Percentiles rank a stretch among this genome's conserved stretches.
These are phyloP conservation scores for Ennomos erosarius DNA, from an alignment of 2,888 invertebrate species.

Conservation along the genomic window DNA sequence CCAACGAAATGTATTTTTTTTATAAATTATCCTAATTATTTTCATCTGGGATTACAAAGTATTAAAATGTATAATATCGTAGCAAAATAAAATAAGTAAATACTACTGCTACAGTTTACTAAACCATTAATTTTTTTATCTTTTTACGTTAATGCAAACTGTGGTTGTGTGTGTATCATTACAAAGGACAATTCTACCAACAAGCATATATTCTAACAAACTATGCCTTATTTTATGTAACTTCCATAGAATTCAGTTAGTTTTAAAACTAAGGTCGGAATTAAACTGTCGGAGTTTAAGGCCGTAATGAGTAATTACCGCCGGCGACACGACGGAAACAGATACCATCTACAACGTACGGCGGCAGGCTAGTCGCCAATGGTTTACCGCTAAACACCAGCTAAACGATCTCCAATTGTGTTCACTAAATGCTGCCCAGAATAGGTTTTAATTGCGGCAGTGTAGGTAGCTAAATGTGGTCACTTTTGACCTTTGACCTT, in stretches of 20 bases:
- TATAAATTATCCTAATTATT: too few species aligned
- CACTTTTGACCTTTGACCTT: too few species aligned
- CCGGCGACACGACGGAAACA: slow-evolving; percentile 67
- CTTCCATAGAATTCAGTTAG: slow-evolving; percentile 6
- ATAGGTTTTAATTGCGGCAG: slow-evolving; percentile 24
- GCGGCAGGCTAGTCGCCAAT: slow-evolving; percentile 54
- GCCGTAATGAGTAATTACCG: slow-evolving; percentile 74
- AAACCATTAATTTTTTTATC: too few species aligned
- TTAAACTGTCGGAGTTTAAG: slow-evolving; percentile 55
- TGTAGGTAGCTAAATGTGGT: slow-evolving; percentile 9
- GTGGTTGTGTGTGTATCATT: slow-evolving; percentile 27
- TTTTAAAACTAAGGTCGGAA: slow-evolving; percentile 19
- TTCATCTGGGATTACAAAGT: too few species aligned
- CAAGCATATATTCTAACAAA: neutral
- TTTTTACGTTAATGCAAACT: too few species aligned
- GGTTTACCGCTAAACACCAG: slow-evolving; percentile 60
- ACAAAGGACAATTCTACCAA: slow-evolving; percentile 16
- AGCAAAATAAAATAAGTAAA: too few species aligned
- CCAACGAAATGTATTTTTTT: too few species aligned
- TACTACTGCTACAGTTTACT: too few species aligned
- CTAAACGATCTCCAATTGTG: slow-evolving; percentile 29
- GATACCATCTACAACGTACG: slow-evolving; percentile 69
- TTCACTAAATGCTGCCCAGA: slow-evolving; percentile 20
- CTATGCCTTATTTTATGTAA: neutral
- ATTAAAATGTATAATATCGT: too few species aligned